Evolutionary conservation across 1,140 invertebrate species (phyloP).

Genomic region (Nephotettix cincticeps): DNA sequence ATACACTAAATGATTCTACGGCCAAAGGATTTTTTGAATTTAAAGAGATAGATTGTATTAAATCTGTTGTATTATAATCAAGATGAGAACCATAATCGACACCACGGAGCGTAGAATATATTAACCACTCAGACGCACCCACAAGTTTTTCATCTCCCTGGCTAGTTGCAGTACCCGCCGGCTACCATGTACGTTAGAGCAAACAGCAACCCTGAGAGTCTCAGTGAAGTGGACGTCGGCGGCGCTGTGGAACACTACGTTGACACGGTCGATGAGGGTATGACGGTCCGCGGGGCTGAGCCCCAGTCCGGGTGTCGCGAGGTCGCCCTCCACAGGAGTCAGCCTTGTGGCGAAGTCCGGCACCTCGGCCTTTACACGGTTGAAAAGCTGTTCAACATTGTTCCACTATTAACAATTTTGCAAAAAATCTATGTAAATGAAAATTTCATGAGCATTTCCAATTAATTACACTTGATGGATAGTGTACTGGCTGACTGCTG

Average conservation of each 20-base stretch:
- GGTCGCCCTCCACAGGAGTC: conserved; percentile 50
- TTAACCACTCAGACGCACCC: too few species aligned
- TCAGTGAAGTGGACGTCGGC: conserved; percentile 86
- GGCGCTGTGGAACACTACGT: conserved; percentile 52
- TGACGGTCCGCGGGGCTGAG: conserved; percentile 49
- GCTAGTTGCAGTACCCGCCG: conserved; percentile 71
- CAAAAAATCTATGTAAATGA: too few species aligned
- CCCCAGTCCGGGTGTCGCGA: conserved; percentile 51
- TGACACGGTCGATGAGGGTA: conserved; percentile 41
- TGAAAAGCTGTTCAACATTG: not conserved
- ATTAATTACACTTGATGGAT: too few species aligned
- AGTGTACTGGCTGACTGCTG: too few species aligned
- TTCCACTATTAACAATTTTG: too few species aligned
- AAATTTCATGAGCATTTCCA: too few species aligned
- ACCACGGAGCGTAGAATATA: too few species aligned
- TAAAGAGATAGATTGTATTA: too few species aligned
- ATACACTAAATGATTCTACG: too few species aligned
- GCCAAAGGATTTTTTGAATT: too few species aligned
- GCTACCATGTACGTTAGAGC: conserved; percentile 74
- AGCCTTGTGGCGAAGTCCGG: not conserved
- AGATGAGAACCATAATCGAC: too few species aligned
- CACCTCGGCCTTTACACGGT: not conserved
- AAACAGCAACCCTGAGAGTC: conserved; percentile 66
- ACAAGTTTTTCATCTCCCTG: conserved; percentile 69
- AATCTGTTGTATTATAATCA: too few species aligned